Conservation (phyloP, 2,113 vertebrate species). For the Oostethus manadensis region DNA sequence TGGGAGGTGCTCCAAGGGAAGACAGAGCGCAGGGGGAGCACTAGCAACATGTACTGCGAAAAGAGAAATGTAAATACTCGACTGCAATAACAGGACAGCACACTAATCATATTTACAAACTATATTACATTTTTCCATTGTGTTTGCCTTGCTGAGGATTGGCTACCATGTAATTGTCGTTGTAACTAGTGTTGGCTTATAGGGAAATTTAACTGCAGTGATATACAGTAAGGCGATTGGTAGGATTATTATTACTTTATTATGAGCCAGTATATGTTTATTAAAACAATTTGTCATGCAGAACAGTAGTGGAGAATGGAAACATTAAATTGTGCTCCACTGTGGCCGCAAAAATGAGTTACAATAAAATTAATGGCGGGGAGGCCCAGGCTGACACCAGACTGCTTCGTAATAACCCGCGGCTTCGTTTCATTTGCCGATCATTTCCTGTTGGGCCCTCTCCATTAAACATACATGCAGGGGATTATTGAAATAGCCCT, state of each 20-base stretch:
- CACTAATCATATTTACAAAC: conserved; percentile 99
- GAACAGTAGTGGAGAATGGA: conserved; percentile 95
- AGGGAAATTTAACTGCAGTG: conserved; percentile 98
- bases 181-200: conserved; percentile 91
- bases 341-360: conserved; percentile 95
- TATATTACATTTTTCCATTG: conserved; percentile 99
- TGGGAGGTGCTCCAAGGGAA: conserved; percentile 60
- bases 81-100: conserved; percentile 96
- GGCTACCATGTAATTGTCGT: conserved; percentile 94
- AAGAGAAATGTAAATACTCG: conserved; percentile 99
- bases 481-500: conserved; percentile 73
- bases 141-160: conserved; percentile 88
- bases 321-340: conserved; percentile 96
- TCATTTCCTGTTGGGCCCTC: conserved; percentile 89
- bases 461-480: conserved; percentile 92
- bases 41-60: conserved; percentile 86
- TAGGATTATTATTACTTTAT: conserved; percentile 99
- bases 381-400: conserved; percentile 73
- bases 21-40: conserved; percentile 72
- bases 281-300: conserved; percentile 99
- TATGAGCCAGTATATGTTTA: conserved; percentile 99
- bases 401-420: conserved; percentile 76
- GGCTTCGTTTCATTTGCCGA: conserved; percentile 85
- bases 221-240: conserved; percentile 93
- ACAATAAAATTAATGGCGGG: conserved; percentile 90